Evolutionary conservation across 2,888 invertebrate species (phyloP), one percentile per base, ranked within the genome.

Genomic region (Dione vanillae): DNA sequence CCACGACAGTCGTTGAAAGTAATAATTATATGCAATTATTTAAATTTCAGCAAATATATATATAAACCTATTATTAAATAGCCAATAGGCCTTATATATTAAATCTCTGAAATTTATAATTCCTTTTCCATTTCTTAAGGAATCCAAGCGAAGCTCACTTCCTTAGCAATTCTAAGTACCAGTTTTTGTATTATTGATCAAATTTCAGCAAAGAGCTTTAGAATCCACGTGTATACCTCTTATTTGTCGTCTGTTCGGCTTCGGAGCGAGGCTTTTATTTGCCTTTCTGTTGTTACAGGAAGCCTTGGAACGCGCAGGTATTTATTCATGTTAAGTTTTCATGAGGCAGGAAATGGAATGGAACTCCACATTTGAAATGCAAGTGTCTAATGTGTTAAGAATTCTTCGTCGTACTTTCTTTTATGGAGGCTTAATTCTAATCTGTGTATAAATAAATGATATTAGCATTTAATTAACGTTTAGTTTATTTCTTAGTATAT

Each of bases 321-420:
- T 43, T 59, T 59, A 59, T 43, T 61, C 61, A 43, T 45, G 61
- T 45, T 61, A 61, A 45, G 27, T 6, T 61, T 61, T 45, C 61
- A 45, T 19, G 61, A 61, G 43, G 45, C 43, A 43, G 12, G 43
- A 10, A 61, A 61, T 45, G 43, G 58, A 58, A 58, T 40, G 58
- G 43, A 27, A 45, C 20, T 43, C 43, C 27, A 43, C 59, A 41
- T 19, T 43, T 59, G 27, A 59, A 27, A 59, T 43, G 43, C 43
- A 27, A 56, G 43, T n/a, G 43, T n/a, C 27, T 59, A 43, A 27
- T 56, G 35, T 54, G 37, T 56, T n/a, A n/a, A 59, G 54, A 54
- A 12, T 45, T 43, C 9, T 43, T 27, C 6, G 20, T 59, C 14
- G 27, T 41, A n/a, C 12, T 12, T 59, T 8, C 5, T 59, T 43